Evolutionary conservation across 2,888 invertebrate genomes (phyloP), one percentile per base, ranked within the genome.

Genomic region (Adelphocoris suturalis): DNA sequence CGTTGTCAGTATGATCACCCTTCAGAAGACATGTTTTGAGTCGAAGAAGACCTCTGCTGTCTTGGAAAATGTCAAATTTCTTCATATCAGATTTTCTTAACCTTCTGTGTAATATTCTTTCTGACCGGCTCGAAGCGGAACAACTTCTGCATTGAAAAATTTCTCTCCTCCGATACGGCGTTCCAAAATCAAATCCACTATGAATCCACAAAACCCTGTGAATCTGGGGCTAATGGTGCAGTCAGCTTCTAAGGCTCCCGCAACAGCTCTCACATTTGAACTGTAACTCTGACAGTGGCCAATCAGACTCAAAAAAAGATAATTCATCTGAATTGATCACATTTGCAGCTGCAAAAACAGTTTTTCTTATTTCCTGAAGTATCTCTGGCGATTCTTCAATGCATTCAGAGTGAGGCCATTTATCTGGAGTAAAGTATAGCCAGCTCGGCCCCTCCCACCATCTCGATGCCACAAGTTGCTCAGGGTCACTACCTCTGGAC

Each of bases 401-500:
- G n/a, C 16, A n/a, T 27, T 78, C 78, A 2, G 46, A 78, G 0
- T 78, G 27, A 13, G 82, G 82, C 52, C 82, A 82, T 19, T 27
- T 11, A 3, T n/a, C 27, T 52, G n/a, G 48, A 27, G 46, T 14
- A 16, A 48, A 19, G 16, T 48, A 23, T 19, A 82, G 19, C 82
- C 82, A 82, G 16, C 55, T 55, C 19, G 11, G 91, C 3, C 90
- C 91, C 16, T 86, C 12, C 23, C 90, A 81, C 90, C 90, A 91
- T 16, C 61, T 27, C 2, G 88, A 80, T 0, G 68, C n/a, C 0
- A 86, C n/a, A 3, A 91, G 78, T 57, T 90, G 52, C 23, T 28
- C 28, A 11, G 91, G 88, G n/a, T 9, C n/a, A 55, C 86, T 80
- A 0, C 90, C 90, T 57, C 90, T 48, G 13, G 90, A 90, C 19